phyloP scores from a whole-genome alignment of 2,797 vertebrate genomes.

The Austrolebias charrua region DNA sequence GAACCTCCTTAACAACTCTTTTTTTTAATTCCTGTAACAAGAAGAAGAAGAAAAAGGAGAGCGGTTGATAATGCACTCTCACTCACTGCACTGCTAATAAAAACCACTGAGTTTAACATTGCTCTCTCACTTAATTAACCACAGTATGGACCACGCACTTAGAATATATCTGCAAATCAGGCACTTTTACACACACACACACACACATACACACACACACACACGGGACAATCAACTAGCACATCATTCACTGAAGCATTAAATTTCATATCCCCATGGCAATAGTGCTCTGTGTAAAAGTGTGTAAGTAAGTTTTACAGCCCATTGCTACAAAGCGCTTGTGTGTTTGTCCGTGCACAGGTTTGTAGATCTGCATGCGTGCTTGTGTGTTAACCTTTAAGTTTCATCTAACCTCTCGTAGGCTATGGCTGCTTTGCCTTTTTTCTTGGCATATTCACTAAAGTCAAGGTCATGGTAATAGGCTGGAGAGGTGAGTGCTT shows the following conservation, averaged over 20 bases:
- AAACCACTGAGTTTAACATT: conserved; percentile 74
- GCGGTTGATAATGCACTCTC: conserved; percentile 51
- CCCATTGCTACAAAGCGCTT: conserved; percentile 45
- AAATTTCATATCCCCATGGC: conserved; percentile 74
- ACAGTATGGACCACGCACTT: conserved; percentile 68
- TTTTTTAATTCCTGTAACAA: conserved; percentile 48
- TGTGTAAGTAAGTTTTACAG: conserved; percentile 60
- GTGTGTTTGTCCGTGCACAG: conserved; percentile 38
- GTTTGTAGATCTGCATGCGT: conserved; percentile 48
- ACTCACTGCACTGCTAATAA: conserved; percentile 67
- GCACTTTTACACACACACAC: conserved; percentile 64
- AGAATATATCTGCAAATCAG: conserved; percentile 75
- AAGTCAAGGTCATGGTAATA: conserved; percentile 85
- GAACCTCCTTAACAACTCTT: conserved; percentile 60
- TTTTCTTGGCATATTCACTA: conserved; percentile 63
- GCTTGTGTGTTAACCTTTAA: conserved; percentile 74
- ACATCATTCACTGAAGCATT: conserved; percentile 74
- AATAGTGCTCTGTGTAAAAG: conserved; percentile 59
- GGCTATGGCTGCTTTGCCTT: conserved; percentile 65
- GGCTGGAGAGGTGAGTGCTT: conserved; percentile 82
- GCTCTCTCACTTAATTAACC: conserved; percentile 78
- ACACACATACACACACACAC: conserved; percentile 33
- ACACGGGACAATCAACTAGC: conserved; percentile 64
- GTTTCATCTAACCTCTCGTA: conserved; percentile 77
- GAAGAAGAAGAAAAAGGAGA: conserved; percentile 45